A percentile compares a stretch with the other conserved stretches of the same genome.
Evolutionary conservation across 2,888 invertebrate genomes (phyloP).

Genomic region (Meiosimyza platycephala): DNA sequence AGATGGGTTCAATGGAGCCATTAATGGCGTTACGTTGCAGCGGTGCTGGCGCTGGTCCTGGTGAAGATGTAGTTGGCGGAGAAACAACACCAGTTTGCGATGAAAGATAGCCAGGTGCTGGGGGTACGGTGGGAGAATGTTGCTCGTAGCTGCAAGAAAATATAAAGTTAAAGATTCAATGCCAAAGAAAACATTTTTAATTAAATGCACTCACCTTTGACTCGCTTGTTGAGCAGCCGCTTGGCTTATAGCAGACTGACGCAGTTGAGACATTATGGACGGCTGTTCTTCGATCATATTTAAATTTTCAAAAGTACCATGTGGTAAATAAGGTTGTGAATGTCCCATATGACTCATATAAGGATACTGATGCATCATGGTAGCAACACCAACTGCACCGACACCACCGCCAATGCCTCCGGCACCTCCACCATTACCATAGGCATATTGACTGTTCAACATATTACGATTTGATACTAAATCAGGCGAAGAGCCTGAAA

Average conservation of each 20-base stretch:
- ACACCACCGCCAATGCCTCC: slow-evolving; percentile 42
- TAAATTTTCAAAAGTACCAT: slow-evolving; percentile 80
- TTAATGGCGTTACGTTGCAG: slow-evolving; percentile 67
- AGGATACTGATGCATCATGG: slow-evolving; percentile 59
- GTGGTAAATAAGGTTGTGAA: slow-evolving; percentile 68
- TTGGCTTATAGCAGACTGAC: slow-evolving; percentile 60
- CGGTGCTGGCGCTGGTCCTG: slow-evolving; percentile 48
- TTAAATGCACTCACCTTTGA: slow-evolving; percentile 48
- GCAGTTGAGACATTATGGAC: slow-evolving; percentile 61
- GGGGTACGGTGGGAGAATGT: slow-evolving; percentile 68
- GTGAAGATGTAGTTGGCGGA: slow-evolving; percentile 31
- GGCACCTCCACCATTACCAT: slow-evolving; percentile 45
- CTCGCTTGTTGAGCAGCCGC: slow-evolving; percentile 48
- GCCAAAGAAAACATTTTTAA: neutral
- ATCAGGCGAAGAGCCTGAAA: slow-evolving; percentile 83
- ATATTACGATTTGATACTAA: slow-evolving; percentile 79
- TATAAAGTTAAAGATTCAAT: neutral
- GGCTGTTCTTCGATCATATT: slow-evolving; percentile 70
- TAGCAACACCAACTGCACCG: slow-evolving; percentile 51
- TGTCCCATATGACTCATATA: slow-evolving; percentile 62
- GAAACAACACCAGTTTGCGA: slow-evolving; percentile 69
- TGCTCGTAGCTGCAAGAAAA: slow-evolving; percentile 46
- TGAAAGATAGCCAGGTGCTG: slow-evolving; percentile 64
- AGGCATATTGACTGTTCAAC: slow-evolving; percentile 65
- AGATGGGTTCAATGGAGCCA: slow-evolving; percentile 79